Evolutionary conservation across 2,113 vertebrate genomes (phyloP).

Genomic region (Platichthys stellatus): DNA sequence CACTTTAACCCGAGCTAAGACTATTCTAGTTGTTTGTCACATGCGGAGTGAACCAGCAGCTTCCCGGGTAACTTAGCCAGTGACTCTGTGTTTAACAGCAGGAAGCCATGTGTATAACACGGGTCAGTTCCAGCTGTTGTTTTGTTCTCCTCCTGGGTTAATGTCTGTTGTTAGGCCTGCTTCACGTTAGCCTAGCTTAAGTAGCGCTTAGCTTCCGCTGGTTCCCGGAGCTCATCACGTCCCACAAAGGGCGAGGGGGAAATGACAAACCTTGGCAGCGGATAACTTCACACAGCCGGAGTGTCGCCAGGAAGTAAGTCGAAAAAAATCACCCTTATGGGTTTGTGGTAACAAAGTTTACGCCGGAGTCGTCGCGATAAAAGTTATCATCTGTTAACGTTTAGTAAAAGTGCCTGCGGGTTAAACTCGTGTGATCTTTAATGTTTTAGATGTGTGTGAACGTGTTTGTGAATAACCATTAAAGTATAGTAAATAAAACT

Average conservation of each 20-base stretch:
- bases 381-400: constrained; percentile 35
- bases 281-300: constrained; percentile 1
- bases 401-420: constrained; percentile 3
- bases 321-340: too few relatives aligned
- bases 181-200: constrained; percentile 41
- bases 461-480: too few relatives aligned
- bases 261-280: constrained; percentile 38
- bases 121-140: not conserved
- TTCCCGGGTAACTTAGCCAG: not conserved
- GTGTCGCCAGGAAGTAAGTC: constrained; percentile 48
- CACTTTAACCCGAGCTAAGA: constrained; percentile 5
- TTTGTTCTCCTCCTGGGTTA: not conserved
- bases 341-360: too few relatives aligned
- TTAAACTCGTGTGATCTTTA: not conserved
- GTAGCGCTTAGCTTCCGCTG: constrained; percentile 42
- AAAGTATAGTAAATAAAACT: too few relatives aligned
- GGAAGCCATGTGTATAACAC: not conserved
- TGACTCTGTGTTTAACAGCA: not conserved
- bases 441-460: not conserved
- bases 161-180: constrained; percentile 56
- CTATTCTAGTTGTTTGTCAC: constrained; percentile 8
- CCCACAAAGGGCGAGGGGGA: not conserved
- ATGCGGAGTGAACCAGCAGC: not conserved
- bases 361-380: not conserved
- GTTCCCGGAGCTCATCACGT: constrained; percentile 29